Conservation (phyloP, 2,888 invertebrate species). For the Willowsia nigromaculata region DNA sequence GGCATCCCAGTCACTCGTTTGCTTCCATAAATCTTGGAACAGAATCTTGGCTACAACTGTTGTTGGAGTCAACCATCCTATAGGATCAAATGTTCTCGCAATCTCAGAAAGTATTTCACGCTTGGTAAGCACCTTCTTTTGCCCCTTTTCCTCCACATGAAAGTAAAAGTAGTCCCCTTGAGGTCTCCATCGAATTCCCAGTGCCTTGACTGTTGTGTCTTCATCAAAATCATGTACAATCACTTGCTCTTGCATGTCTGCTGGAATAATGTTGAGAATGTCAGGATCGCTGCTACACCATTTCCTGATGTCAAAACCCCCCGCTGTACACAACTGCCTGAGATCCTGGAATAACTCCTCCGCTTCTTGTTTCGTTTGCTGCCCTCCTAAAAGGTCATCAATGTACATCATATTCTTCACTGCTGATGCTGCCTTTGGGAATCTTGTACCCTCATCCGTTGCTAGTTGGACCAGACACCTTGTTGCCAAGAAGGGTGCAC, state of each 20-base stretch:
- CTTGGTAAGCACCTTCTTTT: constrained; percentile 61
- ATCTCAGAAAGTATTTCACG: constrained; percentile 75
- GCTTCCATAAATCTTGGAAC: constrained; percentile 75
- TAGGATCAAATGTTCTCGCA: constrained; percentile 78
- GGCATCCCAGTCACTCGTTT: constrained; percentile 77
- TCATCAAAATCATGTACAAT: background rate
- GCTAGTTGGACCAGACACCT: constrained; percentile 78
- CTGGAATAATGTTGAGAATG: constrained; percentile 45
- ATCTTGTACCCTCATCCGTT: constrained; percentile 68
- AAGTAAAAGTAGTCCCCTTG: constrained; percentile 22
- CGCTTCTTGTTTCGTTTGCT: background rate
- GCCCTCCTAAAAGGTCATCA: constrained; percentile 75
- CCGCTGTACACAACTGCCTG: background rate
- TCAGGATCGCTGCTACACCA: constrained; percentile 50
- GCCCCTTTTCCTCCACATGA: background rate
- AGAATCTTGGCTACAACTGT: constrained; percentile 76
- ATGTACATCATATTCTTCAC: constrained; percentile 79
- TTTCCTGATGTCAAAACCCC: constrained; percentile 54
- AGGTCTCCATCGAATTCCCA: constrained; percentile 57
- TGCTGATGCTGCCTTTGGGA: constrained; percentile 66
- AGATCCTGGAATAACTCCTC: constrained; percentile 8
- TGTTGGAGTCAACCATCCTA: constrained; percentile 76
- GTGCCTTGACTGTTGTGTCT: constrained; percentile 28
- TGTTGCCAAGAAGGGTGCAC: constrained; percentile 79
- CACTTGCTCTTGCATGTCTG: constrained; percentile 15